Evolutionary conservation across 2,113 vertebrate genomes (phyloP).

Genomic region (Morphnarchus princeps): DNA sequence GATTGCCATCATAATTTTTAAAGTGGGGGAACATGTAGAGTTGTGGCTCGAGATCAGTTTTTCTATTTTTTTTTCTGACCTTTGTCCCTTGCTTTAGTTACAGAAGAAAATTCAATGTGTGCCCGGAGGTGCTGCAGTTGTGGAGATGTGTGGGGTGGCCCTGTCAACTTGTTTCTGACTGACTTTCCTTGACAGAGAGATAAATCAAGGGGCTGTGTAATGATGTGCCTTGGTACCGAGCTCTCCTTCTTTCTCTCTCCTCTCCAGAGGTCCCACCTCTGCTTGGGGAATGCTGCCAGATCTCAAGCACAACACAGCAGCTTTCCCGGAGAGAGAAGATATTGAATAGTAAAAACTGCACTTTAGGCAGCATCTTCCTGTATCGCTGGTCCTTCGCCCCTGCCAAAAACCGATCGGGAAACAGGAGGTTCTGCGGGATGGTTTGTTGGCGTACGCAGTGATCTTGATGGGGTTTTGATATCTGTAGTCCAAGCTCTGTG

Average conservation of each 20-base stretch:
- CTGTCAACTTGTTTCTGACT: neutral
- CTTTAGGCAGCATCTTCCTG: neutral
- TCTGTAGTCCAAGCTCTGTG: neutral
- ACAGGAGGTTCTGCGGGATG: neutral
- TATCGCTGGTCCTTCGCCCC: neutral
- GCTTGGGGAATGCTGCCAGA: neutral
- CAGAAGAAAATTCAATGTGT: neutral
- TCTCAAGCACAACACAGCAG: neutral
- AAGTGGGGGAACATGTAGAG: neutral
- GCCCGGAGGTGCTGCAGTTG: neutral
- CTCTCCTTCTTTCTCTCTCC: neutral
- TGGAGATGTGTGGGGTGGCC: neutral
- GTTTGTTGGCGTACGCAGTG: neutral
- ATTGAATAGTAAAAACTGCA: rapidly evolving
- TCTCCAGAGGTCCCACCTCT: neutral
- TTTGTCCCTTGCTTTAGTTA: neutral
- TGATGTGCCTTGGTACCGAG: neutral
- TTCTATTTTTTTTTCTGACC: neutral
- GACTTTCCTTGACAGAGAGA: neutral
- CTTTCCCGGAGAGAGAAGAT: neutral
- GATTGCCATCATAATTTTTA: neutral
- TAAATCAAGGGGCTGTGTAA: neutral
- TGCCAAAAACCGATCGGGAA: neutral
- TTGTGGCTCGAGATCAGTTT: neutral
- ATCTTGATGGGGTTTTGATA: neutral